These are phyloP conservation scores for Psilopsiagon aymara DNA, from an alignment of 2,113 vertebrate species.

Conservation along the genomic window DNA sequence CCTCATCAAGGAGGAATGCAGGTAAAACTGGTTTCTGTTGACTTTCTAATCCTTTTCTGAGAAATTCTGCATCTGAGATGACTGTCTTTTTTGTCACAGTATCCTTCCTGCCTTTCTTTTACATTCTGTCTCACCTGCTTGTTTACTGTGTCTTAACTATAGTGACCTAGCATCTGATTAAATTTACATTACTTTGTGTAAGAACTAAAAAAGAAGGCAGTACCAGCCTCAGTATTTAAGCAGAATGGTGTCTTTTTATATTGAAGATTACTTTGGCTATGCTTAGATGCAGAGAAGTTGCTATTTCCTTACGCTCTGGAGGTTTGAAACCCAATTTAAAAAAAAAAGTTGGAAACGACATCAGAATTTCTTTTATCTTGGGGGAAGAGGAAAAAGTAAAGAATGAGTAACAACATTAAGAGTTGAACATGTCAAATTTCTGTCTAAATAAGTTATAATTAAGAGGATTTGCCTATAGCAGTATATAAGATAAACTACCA, in stretches of 20 bases:
- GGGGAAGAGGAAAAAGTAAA: not conserved
- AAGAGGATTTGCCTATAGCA: slow-evolving; percentile 23
- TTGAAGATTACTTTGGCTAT: not conserved
- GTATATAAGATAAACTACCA: slow-evolving; percentile 1
- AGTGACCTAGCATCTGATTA: slow-evolving; percentile 9
- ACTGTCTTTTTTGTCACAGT: not conserved
- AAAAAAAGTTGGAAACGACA: not conserved
- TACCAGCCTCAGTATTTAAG: not conserved
- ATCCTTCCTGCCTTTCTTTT: not conserved
- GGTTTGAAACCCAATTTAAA: not conserved
- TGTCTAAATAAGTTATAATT: slow-evolving; percentile 1
- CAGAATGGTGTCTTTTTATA: not conserved
- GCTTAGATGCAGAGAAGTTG: not conserved
- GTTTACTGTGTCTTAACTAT: not conserved
- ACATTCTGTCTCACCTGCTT: not conserved
- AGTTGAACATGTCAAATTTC: not conserved
- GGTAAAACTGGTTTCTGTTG: slow-evolving; percentile 4
- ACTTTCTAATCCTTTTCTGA: slow-evolving; percentile 5
- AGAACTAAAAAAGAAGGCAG: not conserved
- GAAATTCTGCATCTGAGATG: not conserved
- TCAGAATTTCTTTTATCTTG: not conserved
- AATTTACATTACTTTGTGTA: slow-evolving; percentile 31
- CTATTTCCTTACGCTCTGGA: not conserved
- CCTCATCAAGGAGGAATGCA: not conserved
- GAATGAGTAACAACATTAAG: not conserved